phyloP scores from a whole-genome alignment of 1,140 invertebrate genomes.

The Augochlora pura region DNA sequence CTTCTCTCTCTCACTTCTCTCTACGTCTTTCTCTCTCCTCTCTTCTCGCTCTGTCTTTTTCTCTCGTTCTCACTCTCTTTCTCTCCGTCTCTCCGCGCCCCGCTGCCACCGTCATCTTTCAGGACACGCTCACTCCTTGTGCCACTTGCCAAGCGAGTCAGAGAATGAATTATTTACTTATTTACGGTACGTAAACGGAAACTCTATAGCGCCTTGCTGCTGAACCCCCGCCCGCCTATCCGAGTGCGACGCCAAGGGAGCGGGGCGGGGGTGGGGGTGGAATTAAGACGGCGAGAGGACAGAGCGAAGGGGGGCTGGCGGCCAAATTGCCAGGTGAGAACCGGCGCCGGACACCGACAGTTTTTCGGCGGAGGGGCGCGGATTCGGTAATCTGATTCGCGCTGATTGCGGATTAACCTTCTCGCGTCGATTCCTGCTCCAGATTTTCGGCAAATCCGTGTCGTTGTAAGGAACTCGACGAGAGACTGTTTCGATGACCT shows the following conservation, averaged over 20 bases:
- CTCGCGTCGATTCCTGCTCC: background rate
- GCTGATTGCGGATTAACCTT: constrained; percentile 2
- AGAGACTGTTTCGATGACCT: no score
- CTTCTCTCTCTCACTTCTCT: background rate
- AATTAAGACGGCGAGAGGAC: constrained; percentile 33
- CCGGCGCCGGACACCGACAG: background rate
- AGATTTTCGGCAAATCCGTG: background rate
- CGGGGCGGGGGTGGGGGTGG: no score
- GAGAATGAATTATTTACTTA: constrained; percentile 78
- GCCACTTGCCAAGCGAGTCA: constrained; percentile 68
- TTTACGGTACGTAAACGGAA: constrained; percentile 75
- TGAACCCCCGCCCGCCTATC: background rate
- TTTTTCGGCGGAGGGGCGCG: background rate
- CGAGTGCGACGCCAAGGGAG: constrained; percentile 15
- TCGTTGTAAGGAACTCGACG: no score
- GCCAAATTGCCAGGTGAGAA: background rate
- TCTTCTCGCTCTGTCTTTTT: no score
- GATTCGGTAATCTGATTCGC: background rate
- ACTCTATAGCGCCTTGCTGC: constrained; percentile 44
- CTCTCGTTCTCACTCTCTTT: background rate
- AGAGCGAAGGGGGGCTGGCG: no score
- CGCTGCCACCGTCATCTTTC: constrained; percentile 40
- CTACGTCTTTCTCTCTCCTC: background rate
- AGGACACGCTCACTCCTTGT: constrained; percentile 54
- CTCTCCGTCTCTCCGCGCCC: constrained; percentile 3